Conservation (phyloP, 2,888 invertebrate species). For the Mythimna pallens region DNA sequence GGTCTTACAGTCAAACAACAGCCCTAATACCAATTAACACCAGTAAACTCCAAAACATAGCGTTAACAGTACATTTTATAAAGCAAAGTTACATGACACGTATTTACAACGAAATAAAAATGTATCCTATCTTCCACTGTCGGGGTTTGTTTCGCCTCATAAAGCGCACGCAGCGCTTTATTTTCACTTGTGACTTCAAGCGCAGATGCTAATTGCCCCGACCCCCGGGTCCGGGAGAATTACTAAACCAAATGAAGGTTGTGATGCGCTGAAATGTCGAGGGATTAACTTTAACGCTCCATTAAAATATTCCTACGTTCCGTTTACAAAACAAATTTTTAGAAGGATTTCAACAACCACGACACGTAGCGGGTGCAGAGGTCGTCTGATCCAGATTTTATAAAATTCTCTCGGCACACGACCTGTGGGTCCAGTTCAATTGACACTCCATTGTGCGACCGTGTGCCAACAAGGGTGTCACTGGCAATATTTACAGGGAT, state of each 20-base stretch:
- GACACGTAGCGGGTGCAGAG: not conserved
- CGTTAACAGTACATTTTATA: slow-evolving; percentile 42
- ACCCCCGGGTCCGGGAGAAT: slow-evolving; percentile 32
- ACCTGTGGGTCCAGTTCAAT: slow-evolving; percentile 40
- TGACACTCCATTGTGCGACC: slow-evolving; percentile 48
- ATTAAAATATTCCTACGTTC: slow-evolving; percentile 40
- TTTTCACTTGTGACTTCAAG: slow-evolving; percentile 66
- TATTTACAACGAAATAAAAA: slow-evolving; percentile 58
- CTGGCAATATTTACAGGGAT: slow-evolving; percentile 60
- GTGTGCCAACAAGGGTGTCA: slow-evolving; percentile 37
- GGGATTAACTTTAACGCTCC: slow-evolving; percentile 31
- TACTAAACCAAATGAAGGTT: slow-evolving; percentile 48
- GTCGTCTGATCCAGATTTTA: slow-evolving; percentile 13
- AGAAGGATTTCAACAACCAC: slow-evolving; percentile 4
- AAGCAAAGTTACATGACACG: slow-evolving; percentile 39
- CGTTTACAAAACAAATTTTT: slow-evolving; percentile 37
- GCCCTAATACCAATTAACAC: slow-evolving; percentile 42
- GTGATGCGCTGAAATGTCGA: slow-evolving; percentile 32
- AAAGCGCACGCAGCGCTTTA: slow-evolving; percentile 61
- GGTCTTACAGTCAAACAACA: slow-evolving; percentile 28
- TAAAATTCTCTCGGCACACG: slow-evolving; percentile 26
- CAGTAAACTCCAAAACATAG: slow-evolving; percentile 51
- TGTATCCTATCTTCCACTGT: slow-evolving; percentile 32
- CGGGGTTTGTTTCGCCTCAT: slow-evolving; percentile 35
- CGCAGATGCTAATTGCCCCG: slow-evolving; percentile 60